Conservation (phyloP, 1,140 invertebrate species). For the Dreissena rostriformis region DNA sequence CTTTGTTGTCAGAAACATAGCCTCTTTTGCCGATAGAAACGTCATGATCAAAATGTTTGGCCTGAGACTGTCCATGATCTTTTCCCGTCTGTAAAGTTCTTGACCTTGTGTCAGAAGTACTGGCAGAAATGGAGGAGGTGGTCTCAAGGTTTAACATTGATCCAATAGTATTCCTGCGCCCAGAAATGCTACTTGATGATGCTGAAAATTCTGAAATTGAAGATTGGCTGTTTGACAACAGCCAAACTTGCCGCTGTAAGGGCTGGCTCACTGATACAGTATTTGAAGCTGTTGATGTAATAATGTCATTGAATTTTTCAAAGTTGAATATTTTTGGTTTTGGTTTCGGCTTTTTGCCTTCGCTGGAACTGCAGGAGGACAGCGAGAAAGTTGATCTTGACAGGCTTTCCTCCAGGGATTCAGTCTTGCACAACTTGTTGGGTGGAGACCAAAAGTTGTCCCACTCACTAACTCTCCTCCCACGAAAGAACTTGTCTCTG, state of each 20-base stretch:
- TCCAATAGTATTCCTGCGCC: constrained; percentile 1
- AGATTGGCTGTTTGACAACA: constrained; percentile 3
- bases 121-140: no score
- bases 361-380: constrained; percentile 31
- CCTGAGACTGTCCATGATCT: no score
- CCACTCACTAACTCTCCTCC: not conserved
- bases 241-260: not conserved
- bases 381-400: constrained; percentile 21
- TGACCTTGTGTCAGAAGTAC: no score
- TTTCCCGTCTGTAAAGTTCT: no score
- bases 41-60: no score
- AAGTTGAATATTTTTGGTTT: not conserved
- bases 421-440: not conserved
- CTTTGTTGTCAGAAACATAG: no score
- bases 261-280: not conserved
- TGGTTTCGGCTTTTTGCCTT: not conserved
- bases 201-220: constrained; percentile 1
- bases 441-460: not conserved
- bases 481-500: no score
- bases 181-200: constrained; percentile 9
- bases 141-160: constrained; percentile 33
- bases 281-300: not conserved
- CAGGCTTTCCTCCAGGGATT: constrained; percentile 26
- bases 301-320: not conserved
- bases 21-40: no score